These are phyloP conservation scores for Synodontis membranacea DNA, from an alignment of 2,113 vertebrate genomes.

Conservation along the genomic window DNA sequence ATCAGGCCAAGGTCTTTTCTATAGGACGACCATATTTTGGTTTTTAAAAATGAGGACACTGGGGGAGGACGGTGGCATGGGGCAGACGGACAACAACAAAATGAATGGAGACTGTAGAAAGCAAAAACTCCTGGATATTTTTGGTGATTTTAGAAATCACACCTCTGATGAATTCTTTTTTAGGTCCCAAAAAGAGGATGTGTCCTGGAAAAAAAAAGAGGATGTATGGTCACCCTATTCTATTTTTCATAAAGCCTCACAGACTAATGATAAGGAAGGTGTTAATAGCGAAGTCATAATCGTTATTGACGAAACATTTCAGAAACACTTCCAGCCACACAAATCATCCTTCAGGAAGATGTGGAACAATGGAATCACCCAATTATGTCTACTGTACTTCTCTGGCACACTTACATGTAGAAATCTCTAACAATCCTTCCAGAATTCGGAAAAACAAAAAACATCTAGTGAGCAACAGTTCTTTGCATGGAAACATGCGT, in stretches of 20 bases:
- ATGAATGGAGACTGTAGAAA: no score
- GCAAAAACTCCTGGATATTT: no score
- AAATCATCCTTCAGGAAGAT: not conserved
- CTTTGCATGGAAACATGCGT: not conserved
- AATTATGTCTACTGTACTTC: slow-evolving; percentile 71
- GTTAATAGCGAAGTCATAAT: not conserved
- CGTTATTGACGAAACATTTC: not conserved
- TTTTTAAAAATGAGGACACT: no score
- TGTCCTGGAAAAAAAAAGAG: no score
- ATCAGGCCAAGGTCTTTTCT: not conserved
- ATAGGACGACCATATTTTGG: no score
- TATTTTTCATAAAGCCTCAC: slow-evolving; percentile 2
- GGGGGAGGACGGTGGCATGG: no score
- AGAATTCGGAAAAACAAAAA: not conserved
- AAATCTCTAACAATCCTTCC: slow-evolving; percentile 79
- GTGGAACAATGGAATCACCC: slow-evolving; percentile 73
- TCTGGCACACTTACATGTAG: slow-evolving; percentile 82
- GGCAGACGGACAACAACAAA: no score
- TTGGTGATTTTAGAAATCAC: no score
- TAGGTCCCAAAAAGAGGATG: no score
- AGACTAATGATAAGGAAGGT: not conserved
- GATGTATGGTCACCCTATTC: no score
- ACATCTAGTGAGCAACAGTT: not conserved
- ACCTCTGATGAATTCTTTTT: no score
- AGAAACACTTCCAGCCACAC: not conserved